Conservation (phyloP, 2,113 vertebrate species). For the Anser brachyrhynchus region DNA sequence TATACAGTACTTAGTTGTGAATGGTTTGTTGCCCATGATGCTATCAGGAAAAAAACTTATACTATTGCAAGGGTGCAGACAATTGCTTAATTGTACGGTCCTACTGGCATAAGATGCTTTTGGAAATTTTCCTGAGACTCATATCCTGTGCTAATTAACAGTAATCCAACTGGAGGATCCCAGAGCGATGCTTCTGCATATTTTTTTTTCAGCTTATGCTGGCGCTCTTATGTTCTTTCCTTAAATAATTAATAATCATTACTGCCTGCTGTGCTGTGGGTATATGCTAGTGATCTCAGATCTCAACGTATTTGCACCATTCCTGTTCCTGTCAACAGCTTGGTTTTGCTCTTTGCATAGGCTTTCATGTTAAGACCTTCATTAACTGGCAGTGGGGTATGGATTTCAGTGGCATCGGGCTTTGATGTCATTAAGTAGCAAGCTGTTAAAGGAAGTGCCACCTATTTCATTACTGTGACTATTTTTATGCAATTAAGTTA, state of each 20-base stretch:
- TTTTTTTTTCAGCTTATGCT: conserved; percentile 41
- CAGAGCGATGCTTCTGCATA: conserved; percentile 50
- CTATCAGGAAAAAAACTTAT: conserved; percentile 34
- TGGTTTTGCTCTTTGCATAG: conserved; percentile 57
- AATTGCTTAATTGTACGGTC: conserved; percentile 57
- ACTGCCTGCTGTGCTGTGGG: conserved; percentile 60
- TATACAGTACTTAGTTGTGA: conserved; percentile 9
- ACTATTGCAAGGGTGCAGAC: conserved; percentile 37
- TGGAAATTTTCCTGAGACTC: conserved; percentile 58
- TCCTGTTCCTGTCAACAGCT: conserved; percentile 66
- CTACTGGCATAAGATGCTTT: conserved; percentile 48
- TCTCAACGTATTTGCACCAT: conserved; percentile 60
- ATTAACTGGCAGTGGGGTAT: conserved; percentile 62
- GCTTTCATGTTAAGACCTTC: conserved; percentile 74
- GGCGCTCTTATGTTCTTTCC: conserved; percentile 66
- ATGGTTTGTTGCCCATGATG: conserved; percentile 28
- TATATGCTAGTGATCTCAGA: conserved; percentile 57
- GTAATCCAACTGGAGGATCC: conserved; percentile 68
- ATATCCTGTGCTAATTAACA: conserved; percentile 73
- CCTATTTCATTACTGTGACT: conserved; percentile 41
- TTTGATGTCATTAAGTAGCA: conserved; percentile 65
- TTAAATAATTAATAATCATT: conserved; percentile 81
- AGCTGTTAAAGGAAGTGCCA: conserved; percentile 53
- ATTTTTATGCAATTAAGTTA: conserved; percentile 28
- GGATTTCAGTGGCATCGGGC: conserved; percentile 35